Conservation (phyloP, 2,888 invertebrate species). For the Metellina segmentata region DNA sequence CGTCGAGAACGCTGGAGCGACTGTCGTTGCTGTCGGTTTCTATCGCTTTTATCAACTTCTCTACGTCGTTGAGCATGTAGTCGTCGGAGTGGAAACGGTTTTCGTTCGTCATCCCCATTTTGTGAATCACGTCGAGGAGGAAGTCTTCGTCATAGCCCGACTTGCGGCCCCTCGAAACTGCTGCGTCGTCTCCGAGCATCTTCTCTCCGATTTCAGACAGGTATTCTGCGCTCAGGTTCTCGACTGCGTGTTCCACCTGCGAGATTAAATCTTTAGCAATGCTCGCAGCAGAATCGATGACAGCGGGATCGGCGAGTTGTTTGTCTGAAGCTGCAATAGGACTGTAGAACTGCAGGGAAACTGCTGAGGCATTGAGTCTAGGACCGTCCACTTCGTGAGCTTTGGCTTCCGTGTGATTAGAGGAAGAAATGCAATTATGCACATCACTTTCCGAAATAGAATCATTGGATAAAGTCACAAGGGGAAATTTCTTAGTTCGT, state of each 20-base stretch:
- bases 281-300: not conserved
- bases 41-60: not conserved
- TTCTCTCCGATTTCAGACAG: not conserved
- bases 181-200: not conserved
- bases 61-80: not conserved
- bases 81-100: not conserved
- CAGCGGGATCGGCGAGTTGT: not conserved
- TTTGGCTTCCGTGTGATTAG: too few relatives aligned
- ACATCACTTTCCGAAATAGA: too few relatives aligned
- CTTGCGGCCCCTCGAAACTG: too few relatives aligned
- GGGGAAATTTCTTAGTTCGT: conserved; percentile 15
- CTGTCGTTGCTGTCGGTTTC: conserved; percentile 61
- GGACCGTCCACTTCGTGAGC: too few relatives aligned
- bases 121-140: not conserved
- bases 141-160: not conserved
- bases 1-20: conserved; percentile 67
- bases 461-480: too few relatives aligned
- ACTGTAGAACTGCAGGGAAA: too few relatives aligned
- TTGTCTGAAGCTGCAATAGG: too few relatives aligned
- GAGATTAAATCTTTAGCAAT: not conserved
- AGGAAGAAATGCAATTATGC: too few relatives aligned
- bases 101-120: not conserved
- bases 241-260: not conserved
- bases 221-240: not conserved
- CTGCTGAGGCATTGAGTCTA: too few relatives aligned